Percentiles rank a stretch among this genome's conserved stretches.
Evolutionary conservation across 2,888 invertebrate species (phyloP).

Genomic region (Zhuqinia jingwanae): DNA sequence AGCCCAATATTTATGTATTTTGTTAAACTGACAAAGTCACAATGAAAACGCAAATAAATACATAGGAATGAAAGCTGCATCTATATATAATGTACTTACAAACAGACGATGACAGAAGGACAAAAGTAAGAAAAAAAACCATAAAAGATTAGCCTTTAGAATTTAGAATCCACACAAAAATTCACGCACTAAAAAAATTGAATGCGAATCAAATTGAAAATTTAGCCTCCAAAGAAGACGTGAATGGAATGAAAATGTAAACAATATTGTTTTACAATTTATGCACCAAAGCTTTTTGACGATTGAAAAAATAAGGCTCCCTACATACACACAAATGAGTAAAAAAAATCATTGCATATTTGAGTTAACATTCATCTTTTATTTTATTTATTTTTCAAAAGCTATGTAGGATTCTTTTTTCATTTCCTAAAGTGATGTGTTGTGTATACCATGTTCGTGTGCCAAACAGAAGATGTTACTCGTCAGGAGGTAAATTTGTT

Average conservation of each 20-base stretch:
- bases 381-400: neutral
- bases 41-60: neutral
- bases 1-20: too few species aligned
- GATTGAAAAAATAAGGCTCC: neutral
- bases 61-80: neutral
- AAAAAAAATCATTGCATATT: neutral
- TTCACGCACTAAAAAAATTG: neutral
- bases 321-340: neutral
- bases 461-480: neutral
- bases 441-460: neutral
- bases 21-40: too few species aligned
- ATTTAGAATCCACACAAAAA: neutral
- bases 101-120: neutral
- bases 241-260: neutral
- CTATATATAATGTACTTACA: neutral
- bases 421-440: neutral
- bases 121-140: constrained; percentile 3
- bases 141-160: constrained; percentile 28
- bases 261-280: neutral
- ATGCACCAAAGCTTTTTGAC: neutral
- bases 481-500: neutral
- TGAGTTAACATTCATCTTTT: neutral
- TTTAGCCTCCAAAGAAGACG: neutral
- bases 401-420: too few species aligned
- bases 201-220: neutral